Conservation (phyloP, 2,888 invertebrate species). For the Margaritifera margaritifera region DNA sequence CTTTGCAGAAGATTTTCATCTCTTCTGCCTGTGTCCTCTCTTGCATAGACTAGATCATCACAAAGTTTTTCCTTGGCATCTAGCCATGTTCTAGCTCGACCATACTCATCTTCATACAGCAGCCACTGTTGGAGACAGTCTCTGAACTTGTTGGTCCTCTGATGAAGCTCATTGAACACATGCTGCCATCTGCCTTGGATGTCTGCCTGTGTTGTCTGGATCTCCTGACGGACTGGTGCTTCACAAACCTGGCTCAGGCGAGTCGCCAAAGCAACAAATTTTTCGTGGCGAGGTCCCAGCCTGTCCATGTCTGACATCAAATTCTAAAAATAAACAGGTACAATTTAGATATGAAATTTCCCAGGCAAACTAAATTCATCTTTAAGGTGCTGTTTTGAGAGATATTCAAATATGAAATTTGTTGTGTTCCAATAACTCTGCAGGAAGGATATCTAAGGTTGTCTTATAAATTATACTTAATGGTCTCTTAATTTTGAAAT, state of each 20-base stretch:
- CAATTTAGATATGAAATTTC: neutral
- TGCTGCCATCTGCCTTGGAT: slow-evolving; percentile 55
- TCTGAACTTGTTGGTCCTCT: slow-evolving; percentile 50
- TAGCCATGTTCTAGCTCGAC: slow-evolving; percentile 54
- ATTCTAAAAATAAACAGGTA: slow-evolving; percentile 33
- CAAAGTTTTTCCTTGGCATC: slow-evolving; percentile 56
- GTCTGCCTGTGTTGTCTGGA: slow-evolving; percentile 55
- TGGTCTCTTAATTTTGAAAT: too few relatives aligned
- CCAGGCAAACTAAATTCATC: too few relatives aligned
- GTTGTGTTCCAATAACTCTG: too few relatives aligned
- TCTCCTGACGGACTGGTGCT: slow-evolving; percentile 49
- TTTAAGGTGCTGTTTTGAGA: too few relatives aligned
- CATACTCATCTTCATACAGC: slow-evolving; percentile 59
- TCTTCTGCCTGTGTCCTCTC: slow-evolving; percentile 41
- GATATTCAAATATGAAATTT: too few relatives aligned
- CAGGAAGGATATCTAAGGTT: too few relatives aligned
- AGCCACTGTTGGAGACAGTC: slow-evolving; percentile 60
- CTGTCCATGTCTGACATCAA: slow-evolving; percentile 50
- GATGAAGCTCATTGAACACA: slow-evolving; percentile 42
- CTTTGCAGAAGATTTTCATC: slow-evolving; percentile 51
- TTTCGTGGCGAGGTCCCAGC: slow-evolving; percentile 44
- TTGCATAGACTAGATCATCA: slow-evolving; percentile 50
- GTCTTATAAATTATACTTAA: too few relatives aligned
- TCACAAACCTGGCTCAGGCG: slow-evolving; percentile 62
- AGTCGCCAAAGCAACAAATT: slow-evolving; percentile 46